Percentiles rank a stretch among this genome's conserved stretches.
Conservation (phyloP, 2,113 vertebrate species). For the Odontesthes bonariensis region DNA sequence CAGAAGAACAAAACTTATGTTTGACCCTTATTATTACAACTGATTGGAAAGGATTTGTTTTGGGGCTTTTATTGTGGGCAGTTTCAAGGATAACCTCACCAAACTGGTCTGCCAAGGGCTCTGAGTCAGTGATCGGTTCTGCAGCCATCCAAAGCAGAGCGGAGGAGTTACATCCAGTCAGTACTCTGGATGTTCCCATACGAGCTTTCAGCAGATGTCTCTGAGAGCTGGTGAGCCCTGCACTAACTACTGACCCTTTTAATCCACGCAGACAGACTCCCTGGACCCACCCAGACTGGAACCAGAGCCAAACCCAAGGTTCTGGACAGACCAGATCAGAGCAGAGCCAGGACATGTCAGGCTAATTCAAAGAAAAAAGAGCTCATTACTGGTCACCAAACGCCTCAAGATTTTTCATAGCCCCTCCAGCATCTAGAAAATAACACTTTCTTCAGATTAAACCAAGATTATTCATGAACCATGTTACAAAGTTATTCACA, state of each 20-base stretch:
- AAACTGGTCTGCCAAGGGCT: background rate
- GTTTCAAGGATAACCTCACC: slow-evolving; percentile 13
- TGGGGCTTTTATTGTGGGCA: no score
- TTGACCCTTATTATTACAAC: no score
- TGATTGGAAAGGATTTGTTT: no score
- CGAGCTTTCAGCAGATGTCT: slow-evolving; percentile 35
- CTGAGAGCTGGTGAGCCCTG: slow-evolving; percentile 22
- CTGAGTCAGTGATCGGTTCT: background rate
- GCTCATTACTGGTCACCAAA: slow-evolving; percentile 47
- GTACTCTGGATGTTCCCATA: slow-evolving; percentile 29
- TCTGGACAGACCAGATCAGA: slow-evolving; percentile 38
- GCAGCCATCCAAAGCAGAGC: no score
- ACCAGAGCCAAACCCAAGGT: slow-evolving; percentile 52
- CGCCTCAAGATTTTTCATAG: background rate
- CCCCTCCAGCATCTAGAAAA: background rate
- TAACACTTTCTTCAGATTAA: no score
- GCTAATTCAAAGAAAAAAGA: slow-evolving; percentile 18
- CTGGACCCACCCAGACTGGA: slow-evolving; percentile 68
- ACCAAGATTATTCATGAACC: no score
- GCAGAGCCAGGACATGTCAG: slow-evolving; percentile 24
- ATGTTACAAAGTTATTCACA: no score
- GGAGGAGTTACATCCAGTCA: background rate
- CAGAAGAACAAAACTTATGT: no score
- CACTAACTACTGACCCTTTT: slow-evolving; percentile 54
- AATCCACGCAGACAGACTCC: slow-evolving; percentile 50